Evolutionary conservation across 2,797 vertebrate genomes (phyloP), one percentile per base, ranked within the genome.

Genomic region (Nannoperca australis): DNA sequence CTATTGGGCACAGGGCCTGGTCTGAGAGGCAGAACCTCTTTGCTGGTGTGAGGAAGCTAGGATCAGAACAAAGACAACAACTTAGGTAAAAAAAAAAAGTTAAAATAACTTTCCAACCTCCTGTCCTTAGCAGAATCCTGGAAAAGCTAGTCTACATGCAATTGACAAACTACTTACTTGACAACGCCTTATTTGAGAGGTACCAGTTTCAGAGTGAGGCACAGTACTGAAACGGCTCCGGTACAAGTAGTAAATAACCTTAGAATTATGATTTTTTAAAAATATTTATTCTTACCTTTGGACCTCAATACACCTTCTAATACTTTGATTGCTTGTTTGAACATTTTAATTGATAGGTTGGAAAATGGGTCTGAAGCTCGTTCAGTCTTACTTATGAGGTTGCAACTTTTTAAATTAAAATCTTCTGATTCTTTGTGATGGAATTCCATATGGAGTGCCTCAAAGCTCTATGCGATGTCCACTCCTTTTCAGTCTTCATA

Each of bases 1-100:
- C 92, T 89, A 0, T 88, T 93, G 27, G 88, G 90, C 2, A 66
- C 72, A 0, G 92, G 65, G 0, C 79, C 85, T 0, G 94, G 72
- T 27, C 93, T 93, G 20, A 92, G 88, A 0, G 93, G 93, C 67
- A 97, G 94, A 0, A 93, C 73, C 42, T 94, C 89, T 78, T 94
- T 93, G 0, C 91, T 75, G 70, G 87, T 93, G 92, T 96, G 94
- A 81, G 80, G 88, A 71, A 94, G 84, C 95, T 95, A 58, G 1
- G 15, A 58, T 10, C 14, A 32, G 2, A 45, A 44, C 6, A 44
- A 34, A 50, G 6, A 56, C 7, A 14, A 62, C 5, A 42, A 49
- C 2, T 22, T 49, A 0, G 49, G n/a, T 1, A 20, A 32, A 44
- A 54, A 2, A 5, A 38, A 24, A 30, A 30, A 1, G 22, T 20